Evolutionary conservation across 2,797 vertebrate species (phyloP), one percentile per base, ranked within the genome.

Genomic region (Hypotaenidia okinawae): DNA sequence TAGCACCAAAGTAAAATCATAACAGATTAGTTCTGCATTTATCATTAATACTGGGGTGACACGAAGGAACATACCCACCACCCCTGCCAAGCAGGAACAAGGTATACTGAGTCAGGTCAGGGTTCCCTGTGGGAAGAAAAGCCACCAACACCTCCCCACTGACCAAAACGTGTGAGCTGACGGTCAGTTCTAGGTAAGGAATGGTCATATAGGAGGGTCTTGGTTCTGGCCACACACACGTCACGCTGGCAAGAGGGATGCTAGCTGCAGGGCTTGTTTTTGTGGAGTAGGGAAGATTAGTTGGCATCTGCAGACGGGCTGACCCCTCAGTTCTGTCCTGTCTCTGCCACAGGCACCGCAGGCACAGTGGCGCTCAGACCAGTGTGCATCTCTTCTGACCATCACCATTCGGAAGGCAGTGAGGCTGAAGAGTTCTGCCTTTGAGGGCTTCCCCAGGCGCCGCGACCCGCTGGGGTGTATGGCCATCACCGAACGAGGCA

Each of bases 1-100:
- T 59, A 92, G 59, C 59, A 93, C 47, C 59, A 7, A 24, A 52
- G 58, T n/a, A 80, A 88, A 80, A 74, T 0, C 54, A 0, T 35
- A 45, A 49, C 15, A 1, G 73, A 77, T 97, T 95, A 96, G 93
- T 95, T 87, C 19, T 72, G 83, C 54, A 11, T 54, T 84, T 84
- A 4, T 74, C 68, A 81, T 89, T 90, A 82, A 78, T 43, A 32
- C 23, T 39, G 37, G 58, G 52, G 62, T 75, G 61, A 72, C 11
- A 22, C 0, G 8, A 77, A 45, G 17, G 35, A 90, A 70, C 28
- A 55, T 5, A 80, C 16, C 64, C 33, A 90, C 27, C 63, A n/a
- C 2, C 17, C 33, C 52, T 62, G 25, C 19, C 16, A 61, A 74
- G 43, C 45, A 72, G 11, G 30, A 72, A 51, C 30, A 25, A 64